Evolutionary conservation across 2,113 vertebrate genomes (phyloP), one percentile per base, ranked within the genome.

Genomic region (Cranoglanis bouderius): DNA sequence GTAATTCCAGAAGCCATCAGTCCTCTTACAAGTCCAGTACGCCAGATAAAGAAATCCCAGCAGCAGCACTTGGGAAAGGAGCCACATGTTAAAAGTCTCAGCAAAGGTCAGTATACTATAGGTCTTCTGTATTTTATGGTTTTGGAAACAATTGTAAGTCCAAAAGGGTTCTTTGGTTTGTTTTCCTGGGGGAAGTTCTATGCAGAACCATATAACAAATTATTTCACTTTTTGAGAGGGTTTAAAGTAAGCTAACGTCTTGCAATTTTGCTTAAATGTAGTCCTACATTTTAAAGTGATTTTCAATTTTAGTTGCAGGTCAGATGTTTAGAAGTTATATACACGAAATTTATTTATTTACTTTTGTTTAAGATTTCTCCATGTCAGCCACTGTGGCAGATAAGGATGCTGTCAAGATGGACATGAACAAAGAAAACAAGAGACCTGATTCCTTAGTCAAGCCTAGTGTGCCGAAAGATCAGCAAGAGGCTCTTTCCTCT

Each of bases 401-500:
- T 85, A 84, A 78, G 29, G 93, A 83, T 82, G 84, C 86, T 24
- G 93, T 90, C 82, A 94, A 91, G 78, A 75, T 95, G 92, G 97
- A 98, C 67, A 95, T 98, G 83, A 99, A 98, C 93, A 99, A 99
- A 91, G 98, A 99, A 94, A 99, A 99, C 92, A 96, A 97, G 90
- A 95, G 97, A 89, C 98, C 97, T 6, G 85, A 93, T 89, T 93
- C 87, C 49, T 95, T 96, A 67, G 89, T 93, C 88, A 93, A 93
- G 61, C 91, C 89, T 32, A 93, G 85, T 24, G 19, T 92, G 6
- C 93, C 93, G 81, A 92, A 81, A 10, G 46, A 40, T 6, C 86
- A 80, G 38, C 92, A 93, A 7, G 92, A 89, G 46, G 80, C 46
- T 8, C 75, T 78, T 85, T 91, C 55, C 63, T 40, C 78, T 55